Evolutionary conservation across 1,140 invertebrate genomes (phyloP), one percentile per base, ranked within the genome.

Genomic region (Drosophila nikananu): DNA sequence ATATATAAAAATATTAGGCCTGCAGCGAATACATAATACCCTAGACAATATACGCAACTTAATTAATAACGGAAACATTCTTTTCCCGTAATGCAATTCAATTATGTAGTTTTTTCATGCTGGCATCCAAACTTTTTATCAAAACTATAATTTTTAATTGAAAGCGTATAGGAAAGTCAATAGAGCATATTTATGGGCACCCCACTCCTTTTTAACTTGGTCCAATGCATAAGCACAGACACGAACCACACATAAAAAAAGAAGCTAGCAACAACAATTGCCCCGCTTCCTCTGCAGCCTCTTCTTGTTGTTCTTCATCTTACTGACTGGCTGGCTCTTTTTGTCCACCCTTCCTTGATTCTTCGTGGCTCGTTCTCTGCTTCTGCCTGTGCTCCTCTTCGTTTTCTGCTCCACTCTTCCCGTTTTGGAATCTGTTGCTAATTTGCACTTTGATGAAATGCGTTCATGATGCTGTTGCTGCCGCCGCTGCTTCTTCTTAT

Each of bases 371-470:
- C 64, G 74, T 77, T 70, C 74, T 39, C 21, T 25, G 15, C 15
- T 12, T n/a, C 32, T 35, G 52, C 32, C 35, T 17, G 13, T 37
- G 52, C 7, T 54, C 4, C 30, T 60, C 62, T 55, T 30, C 19
- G 51, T 42, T 57, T 42, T 27, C 41, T 37, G 12, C 13, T 32
- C 17, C 25, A 10, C 19, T 58, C 35, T 48, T 51, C 68, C 77
- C 83, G 59, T 82, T 86, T 86, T 83, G 83, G 83, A 80, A 80
- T 77, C 77, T 86, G 77, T 76, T 81, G 81, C 80, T 89, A 89
- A 89, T 89, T 89, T 87, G 84, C 84, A 87, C 86, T 90, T 90
- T 86, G 86, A 90, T 86, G 75, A 90, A 90, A 87, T 87, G 84
- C 86, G 78, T 89, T 84, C 68, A 74, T 66, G 76, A 66, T 79